phyloP scores from a whole-genome alignment of 2,888 invertebrate genomes.

The Yponomeuta sedellus region DNA sequence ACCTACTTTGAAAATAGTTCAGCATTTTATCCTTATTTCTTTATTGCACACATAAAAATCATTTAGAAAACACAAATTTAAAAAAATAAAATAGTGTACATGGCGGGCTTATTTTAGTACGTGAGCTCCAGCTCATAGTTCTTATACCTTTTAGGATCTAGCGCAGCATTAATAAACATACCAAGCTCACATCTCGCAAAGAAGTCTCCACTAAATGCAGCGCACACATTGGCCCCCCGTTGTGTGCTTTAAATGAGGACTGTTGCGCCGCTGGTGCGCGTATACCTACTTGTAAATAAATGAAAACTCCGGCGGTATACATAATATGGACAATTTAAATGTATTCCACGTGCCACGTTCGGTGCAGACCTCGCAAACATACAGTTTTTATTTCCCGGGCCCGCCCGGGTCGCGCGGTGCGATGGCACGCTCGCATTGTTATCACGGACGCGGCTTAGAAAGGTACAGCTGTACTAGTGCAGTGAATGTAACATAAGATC shows the following conservation, averaged over 20 bases:
- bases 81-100: too few species aligned
- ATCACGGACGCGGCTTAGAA: neutral
- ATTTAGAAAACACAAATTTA: too few species aligned
- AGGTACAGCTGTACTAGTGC: neutral
- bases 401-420: conserved; percentile 19
- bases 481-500: too few species aligned
- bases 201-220: neutral
- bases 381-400: conserved; percentile 47
- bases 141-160: too few species aligned
- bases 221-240: neutral
- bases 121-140: too few species aligned
- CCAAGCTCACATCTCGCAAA: neutral
- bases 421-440: neutral
- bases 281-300: conserved; percentile 1
- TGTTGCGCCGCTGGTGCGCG: neutral
- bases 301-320: neutral
- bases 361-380: conserved; percentile 41
- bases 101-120: too few species aligned
- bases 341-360: conserved; percentile 44
- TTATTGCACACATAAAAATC: too few species aligned
- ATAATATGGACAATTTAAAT: conserved; percentile 31
- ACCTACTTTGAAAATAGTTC: too few species aligned
- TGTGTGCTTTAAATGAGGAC: neutral
- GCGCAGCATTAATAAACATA: too few species aligned
- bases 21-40: too few species aligned